Evolutionary conservation across 2,113 vertebrate species (phyloP).

Genomic region (Thomomys bottae): DNA sequence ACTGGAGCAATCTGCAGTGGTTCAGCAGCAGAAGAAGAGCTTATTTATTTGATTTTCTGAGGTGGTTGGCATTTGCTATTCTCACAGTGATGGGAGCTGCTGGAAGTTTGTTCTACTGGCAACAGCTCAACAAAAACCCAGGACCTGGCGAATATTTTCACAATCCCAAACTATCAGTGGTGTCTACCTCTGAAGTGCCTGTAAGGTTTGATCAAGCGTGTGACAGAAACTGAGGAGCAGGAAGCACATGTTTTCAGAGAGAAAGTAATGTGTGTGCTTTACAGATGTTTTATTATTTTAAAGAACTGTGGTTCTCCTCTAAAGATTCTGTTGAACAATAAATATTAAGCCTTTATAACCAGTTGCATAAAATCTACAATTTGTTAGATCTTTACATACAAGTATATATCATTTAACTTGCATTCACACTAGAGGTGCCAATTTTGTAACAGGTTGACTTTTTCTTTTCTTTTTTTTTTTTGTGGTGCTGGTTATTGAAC

Average conservation of each 20-base stretch:
- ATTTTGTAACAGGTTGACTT: too few relatives aligned
- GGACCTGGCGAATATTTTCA: neutral
- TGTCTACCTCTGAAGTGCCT: neutral
- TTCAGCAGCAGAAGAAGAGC: neutral
- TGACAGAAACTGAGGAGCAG: neutral
- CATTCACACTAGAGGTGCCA: neutral
- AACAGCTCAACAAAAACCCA: neutral
- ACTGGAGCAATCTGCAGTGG: too few relatives aligned
- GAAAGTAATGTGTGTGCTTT: neutral
- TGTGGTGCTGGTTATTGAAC: too few relatives aligned
- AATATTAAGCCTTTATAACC: constrained; percentile 53
- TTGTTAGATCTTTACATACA: constrained; percentile 42
- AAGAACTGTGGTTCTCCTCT: too few relatives aligned
- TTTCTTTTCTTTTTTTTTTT: too few relatives aligned
- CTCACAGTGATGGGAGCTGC: neutral
- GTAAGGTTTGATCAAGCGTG: neutral
- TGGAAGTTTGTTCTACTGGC: neutral
- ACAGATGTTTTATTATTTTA: too few relatives aligned
- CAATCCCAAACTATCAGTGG: neutral
- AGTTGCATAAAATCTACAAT: constrained; percentile 50
- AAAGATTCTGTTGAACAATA: constrained; percentile 9
- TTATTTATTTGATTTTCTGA: neutral
- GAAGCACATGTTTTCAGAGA: neutral
- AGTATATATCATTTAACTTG: constrained; percentile 41
- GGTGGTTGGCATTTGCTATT: neutral